Evolutionary conservation across 2,888 invertebrate species (phyloP).

Genomic region (Polietes domitor): DNA sequence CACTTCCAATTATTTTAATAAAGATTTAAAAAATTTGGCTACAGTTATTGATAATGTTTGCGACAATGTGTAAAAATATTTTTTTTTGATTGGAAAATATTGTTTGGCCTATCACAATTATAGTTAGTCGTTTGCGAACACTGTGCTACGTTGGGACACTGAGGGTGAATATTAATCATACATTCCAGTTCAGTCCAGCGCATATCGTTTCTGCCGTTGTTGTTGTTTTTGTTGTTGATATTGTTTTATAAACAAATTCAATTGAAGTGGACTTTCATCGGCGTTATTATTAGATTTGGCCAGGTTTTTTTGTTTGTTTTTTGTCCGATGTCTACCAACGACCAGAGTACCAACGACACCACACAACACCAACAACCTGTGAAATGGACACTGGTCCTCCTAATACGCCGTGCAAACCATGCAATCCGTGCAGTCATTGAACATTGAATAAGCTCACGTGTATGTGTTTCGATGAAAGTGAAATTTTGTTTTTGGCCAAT

Average conservation of each 20-base stretch:
- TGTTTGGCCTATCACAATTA: too few species aligned
- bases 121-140: not conserved
- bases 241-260: conserved; percentile 20
- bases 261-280: conserved; percentile 13
- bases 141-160: not conserved
- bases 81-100: too few species aligned
- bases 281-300: not conserved
- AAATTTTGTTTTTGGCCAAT: conserved; percentile 10
- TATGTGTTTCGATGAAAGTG: conserved; percentile 27
- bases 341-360: not conserved
- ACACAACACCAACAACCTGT: too few species aligned
- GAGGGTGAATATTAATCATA: conserved; percentile 26
- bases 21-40: too few species aligned
- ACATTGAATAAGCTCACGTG: not conserved
- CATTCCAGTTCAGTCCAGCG: too few species aligned
- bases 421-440: conserved; percentile 17
- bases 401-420: not conserved
- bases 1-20: too few species aligned
- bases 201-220: too few species aligned
- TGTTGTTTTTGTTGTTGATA: not conserved
- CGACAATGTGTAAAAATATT: too few species aligned
- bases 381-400: not conserved
- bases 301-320: not conserved
- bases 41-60: too few species aligned
- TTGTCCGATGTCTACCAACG: not conserved